Percentiles rank a stretch among this genome's conserved stretches.
Conservation (phyloP, 2,888 invertebrate genomes). For the Blastobasis adustella region DNA sequence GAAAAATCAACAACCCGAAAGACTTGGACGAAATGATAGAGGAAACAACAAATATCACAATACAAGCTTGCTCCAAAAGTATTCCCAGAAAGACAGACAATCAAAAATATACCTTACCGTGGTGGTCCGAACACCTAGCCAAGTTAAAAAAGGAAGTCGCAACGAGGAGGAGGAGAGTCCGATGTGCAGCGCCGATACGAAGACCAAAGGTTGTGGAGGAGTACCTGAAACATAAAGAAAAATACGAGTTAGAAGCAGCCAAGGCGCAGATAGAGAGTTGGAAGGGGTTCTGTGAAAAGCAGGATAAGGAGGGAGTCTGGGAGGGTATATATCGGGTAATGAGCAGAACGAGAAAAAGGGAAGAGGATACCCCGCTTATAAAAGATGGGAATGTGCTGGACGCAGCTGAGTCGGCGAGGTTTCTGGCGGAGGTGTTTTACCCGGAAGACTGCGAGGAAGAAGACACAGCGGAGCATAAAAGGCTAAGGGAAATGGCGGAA, state of each 20-base stretch:
- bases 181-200: constrained; percentile 10
- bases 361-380: too few relatives aligned
- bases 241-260: constrained; percentile 11
- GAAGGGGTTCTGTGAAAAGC: constrained; percentile 15
- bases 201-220: constrained; percentile 9
- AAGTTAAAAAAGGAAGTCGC: constrained; percentile 9
- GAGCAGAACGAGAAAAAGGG: too few relatives aligned
- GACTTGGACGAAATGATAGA: too few relatives aligned
- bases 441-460: constrained; percentile 1
- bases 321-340: constrained; percentile 6
- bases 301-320: constrained; percentile 13
- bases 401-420: constrained; percentile 1
- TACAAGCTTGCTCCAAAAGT: too few relatives aligned
- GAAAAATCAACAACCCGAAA: too few relatives aligned
- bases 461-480: too few relatives aligned
- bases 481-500: too few relatives aligned
- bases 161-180: constrained; percentile 4
- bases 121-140: too few relatives aligned
- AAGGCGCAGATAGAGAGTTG: constrained; percentile 13
- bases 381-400: too few relatives aligned
- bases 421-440: constrained; percentile 3
- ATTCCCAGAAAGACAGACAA: too few relatives aligned
- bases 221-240: constrained; percentile 12
- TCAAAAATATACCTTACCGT: too few relatives aligned
- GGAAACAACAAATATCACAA: too few relatives aligned